Percentiles rank a stretch among this genome's conserved stretches.
phyloP scores from a whole-genome alignment of 2,797 vertebrate species.

The Prionace glauca region DNA sequence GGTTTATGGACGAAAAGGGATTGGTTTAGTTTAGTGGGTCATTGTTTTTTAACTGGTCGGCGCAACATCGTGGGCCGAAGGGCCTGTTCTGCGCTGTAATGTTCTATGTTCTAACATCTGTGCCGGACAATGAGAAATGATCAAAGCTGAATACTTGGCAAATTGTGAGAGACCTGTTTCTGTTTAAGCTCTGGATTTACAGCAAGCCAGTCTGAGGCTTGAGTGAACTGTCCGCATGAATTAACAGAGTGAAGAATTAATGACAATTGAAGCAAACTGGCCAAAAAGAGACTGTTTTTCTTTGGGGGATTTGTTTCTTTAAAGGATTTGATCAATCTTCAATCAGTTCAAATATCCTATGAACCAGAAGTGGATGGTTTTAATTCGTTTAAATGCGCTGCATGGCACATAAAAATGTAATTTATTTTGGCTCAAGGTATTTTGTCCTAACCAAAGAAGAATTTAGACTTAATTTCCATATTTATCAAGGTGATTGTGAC shows the following conservation, averaged over 20 bases:
- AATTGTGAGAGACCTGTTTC: neutral
- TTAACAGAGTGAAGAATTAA: neutral
- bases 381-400: neutral
- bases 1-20: no score
- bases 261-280: neutral
- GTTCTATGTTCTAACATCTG: no score
- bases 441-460: neutral
- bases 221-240: neutral
- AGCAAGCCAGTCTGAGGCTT: no score
- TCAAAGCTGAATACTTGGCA: neutral
- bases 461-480: neutral
- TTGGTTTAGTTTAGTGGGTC: no score
- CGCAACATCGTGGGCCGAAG: no score
- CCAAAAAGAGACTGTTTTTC: neutral
- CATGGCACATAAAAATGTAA: neutral
- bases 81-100: no score
- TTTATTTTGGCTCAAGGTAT: neutral
- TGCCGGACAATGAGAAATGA: neutral
- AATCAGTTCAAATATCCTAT: neutral
- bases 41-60: no score
- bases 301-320: neutral
- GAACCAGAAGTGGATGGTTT: neutral
- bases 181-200: neutral
- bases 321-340: neutral
- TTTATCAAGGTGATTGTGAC: neutral